phyloP scores from a whole-genome alignment of 2,888 invertebrate genomes.

The Cryptocephalus primarius region DNA sequence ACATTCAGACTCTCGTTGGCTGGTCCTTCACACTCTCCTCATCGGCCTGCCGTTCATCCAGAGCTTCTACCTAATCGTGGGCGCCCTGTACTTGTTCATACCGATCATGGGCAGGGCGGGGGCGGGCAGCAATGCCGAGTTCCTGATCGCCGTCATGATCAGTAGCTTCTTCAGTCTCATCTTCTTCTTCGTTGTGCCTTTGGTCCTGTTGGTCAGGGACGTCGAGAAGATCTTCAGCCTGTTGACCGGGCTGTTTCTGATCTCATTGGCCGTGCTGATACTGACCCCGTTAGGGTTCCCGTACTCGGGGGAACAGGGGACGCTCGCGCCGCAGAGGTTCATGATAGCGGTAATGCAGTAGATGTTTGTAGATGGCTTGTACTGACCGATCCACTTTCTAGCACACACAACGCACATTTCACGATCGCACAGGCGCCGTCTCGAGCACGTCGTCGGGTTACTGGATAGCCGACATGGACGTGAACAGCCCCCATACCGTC shows the following conservation, averaged over 20 bases:
- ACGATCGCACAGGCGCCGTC: constrained; percentile 40
- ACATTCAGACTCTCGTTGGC: constrained; percentile 42
- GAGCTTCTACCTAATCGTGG: constrained; percentile 58
- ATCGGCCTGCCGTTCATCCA: constrained; percentile 53
- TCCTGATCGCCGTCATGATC: constrained; percentile 46
- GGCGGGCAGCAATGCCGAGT: constrained; percentile 57
- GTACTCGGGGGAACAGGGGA: constrained; percentile 51
- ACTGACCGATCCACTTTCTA: constrained; percentile 22
- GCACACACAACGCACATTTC: constrained; percentile 54
- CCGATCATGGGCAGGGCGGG: constrained; percentile 75
- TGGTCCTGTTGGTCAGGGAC: constrained; percentile 38
- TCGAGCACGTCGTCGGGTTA: constrained; percentile 45
- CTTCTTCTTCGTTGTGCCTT: constrained; percentile 38
- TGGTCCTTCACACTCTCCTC: constrained; percentile 43
- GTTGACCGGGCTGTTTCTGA: constrained; percentile 41
- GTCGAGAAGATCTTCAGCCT: constrained; percentile 43
- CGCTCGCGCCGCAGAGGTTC: constrained; percentile 61
- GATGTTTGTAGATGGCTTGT: neutral
- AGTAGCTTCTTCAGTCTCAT: constrained; percentile 31
- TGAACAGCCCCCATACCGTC: constrained; percentile 55
- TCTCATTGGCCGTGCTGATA: constrained; percentile 45
- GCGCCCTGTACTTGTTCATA: constrained; percentile 61
- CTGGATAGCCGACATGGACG: constrained; percentile 68
- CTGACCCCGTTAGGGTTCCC: constrained; percentile 64
- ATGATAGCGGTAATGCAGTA: constrained; percentile 53